Percentiles rank a stretch among this genome's conserved stretches.
phyloP scores from a whole-genome alignment of 2,113 vertebrate genomes.

The Meriones unguiculatus region DNA sequence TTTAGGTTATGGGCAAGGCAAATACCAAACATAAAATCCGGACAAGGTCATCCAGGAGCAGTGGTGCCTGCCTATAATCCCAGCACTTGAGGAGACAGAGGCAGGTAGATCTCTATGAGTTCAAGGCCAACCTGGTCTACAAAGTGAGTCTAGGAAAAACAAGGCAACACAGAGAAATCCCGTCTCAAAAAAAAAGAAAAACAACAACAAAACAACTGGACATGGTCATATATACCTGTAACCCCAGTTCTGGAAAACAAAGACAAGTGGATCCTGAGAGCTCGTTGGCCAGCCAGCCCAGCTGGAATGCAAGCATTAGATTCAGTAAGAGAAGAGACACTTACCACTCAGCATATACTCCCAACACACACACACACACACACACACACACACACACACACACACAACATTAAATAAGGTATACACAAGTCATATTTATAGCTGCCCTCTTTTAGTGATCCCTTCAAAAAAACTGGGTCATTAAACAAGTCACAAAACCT shows the following conservation, averaged over 20 bases:
- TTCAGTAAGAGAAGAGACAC: background rate
- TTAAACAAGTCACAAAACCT: background rate
- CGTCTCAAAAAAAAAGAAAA: too few relatives aligned
- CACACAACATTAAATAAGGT: background rate
- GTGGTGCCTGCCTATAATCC: too few relatives aligned
- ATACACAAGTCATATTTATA: background rate
- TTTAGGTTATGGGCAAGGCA: background rate
- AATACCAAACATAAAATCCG: background rate
- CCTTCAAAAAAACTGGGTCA: constrained; percentile 20
- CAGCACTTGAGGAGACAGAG: too few relatives aligned
- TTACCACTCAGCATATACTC: background rate
- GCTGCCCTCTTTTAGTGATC: background rate
- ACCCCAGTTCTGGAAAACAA: background rate
- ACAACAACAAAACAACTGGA: background rate
- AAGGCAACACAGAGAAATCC: too few relatives aligned
- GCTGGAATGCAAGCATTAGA: background rate
- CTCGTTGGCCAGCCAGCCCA: background rate
- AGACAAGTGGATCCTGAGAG: background rate
- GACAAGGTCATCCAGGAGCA: background rate
- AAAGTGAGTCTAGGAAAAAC: too few relatives aligned
- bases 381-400: background rate
- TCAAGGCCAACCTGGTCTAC: too few relatives aligned
- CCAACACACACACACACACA: background rate
- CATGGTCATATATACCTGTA: background rate
- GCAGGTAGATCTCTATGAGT: too few relatives aligned